Base-by-base conservation (phyloP, 2,113 vertebrate genomes). In the Sterrhoptilus dennistouni region DNA sequence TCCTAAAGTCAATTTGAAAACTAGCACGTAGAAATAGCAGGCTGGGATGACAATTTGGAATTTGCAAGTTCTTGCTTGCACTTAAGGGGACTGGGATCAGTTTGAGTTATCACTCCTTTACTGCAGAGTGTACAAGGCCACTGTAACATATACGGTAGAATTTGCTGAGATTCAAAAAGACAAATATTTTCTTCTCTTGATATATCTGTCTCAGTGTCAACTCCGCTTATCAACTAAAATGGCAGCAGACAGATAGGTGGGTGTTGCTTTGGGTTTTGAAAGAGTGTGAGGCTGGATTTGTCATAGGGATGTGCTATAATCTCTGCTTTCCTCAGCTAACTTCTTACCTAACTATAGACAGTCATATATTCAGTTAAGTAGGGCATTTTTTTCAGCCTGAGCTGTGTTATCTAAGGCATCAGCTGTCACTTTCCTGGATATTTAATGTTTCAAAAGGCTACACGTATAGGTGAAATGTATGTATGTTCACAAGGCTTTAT, bases 331-430 rank as follows among this genome's bases (percentile, higher is more conserved):
- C 38, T 65, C 15, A 68, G 65, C 28, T 93, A 75, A 66, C 42
- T 90, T 80, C 66, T 81, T 83, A 36, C 35, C 45, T 88, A 79
- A 45, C 47, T 81, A 59, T 10, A 83, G 69, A 40, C 52, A 87
- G 42, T 64, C 42, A 52, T 47, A 45, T 57, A 84, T 87, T 81
- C 52, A 68, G 60, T 56, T 92, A 93, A 92, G 69, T 53, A 90
- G 69, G 76, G 15, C 60, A 66, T 52, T 80, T 54, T 78, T 36
- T 94, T 95, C 80, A 82, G 52, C 36, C 31, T 83, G 36, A 70
- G 23, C 24, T 75, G 33, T 92, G 64, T 77, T 95, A 83, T 80
- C 79, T 95, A 88, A 83, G 66, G 66, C 33, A 90, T 88, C 80
- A 92, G 24, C 60, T 94, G 72, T 19, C 87, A 68, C 56, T 78